Conservation (phyloP, 2,888 invertebrate species). For the Desoria tigrina region DNA sequence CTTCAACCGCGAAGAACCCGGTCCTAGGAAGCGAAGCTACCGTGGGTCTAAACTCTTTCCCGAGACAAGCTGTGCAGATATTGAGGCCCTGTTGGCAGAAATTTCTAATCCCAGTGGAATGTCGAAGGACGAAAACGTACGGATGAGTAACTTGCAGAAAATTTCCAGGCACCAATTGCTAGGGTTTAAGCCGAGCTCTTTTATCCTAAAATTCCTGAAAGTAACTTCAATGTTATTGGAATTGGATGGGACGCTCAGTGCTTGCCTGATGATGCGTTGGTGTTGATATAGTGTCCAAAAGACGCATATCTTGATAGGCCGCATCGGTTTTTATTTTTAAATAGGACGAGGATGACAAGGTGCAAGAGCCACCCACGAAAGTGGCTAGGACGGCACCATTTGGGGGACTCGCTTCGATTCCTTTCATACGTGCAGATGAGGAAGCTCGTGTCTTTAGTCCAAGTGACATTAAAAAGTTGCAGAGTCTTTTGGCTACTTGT, state of each 20-base stretch:
- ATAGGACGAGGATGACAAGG: slow-evolving; percentile 30
- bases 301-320: slow-evolving; percentile 8
- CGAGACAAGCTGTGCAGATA: neutral
- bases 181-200: slow-evolving; percentile 12
- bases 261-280: slow-evolving; percentile 21
- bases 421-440: slow-evolving; percentile 3
- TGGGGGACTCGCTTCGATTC: slow-evolving; percentile 7
- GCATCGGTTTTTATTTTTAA: slow-evolving; percentile 12
- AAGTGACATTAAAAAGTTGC: neutral
- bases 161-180: neutral
- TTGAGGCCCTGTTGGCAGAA: slow-evolving; percentile 7
- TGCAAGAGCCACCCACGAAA: slow-evolving; percentile 32
- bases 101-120: neutral
- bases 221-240: slow-evolving; percentile 4
- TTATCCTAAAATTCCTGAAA: slow-evolving; percentile 17
- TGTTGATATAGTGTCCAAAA: slow-evolving; percentile 3
- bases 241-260: slow-evolving; percentile 19
- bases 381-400: slow-evolving; percentile 19
- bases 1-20: neutral
- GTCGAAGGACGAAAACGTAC: slow-evolving; percentile 2
- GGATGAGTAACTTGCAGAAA: slow-evolving; percentile 3
- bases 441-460: neutral
- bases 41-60: neutral
- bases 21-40: neutral
- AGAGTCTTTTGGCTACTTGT: neutral